Conservation (phyloP, 2,797 vertebrate genomes). For the Melanotaenia boesemani region DNA sequence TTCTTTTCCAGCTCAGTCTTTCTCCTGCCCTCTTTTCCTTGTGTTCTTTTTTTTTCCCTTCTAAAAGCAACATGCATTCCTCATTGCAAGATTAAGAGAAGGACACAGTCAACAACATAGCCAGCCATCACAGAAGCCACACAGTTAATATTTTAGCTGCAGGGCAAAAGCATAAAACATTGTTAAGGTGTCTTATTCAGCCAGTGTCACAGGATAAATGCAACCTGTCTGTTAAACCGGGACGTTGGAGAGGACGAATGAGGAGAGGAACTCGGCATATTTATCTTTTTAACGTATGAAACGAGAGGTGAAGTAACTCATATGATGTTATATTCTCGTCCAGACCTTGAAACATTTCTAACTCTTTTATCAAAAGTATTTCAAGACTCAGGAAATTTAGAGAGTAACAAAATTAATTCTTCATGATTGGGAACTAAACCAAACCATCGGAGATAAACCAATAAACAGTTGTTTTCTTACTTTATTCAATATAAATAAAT, state of each 20-base stretch:
- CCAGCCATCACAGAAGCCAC: slow-evolving; percentile 13
- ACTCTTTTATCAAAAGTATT: background rate
- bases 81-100: slow-evolving; percentile 55
- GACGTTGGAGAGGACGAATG: no score
- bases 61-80: slow-evolving; percentile 20
- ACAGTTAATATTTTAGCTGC: slow-evolving; percentile 15
- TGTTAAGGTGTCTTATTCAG: slow-evolving; percentile 1
- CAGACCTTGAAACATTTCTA: background rate
- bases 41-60: slow-evolving; percentile 18
- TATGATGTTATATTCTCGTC: background rate
- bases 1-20: slow-evolving; percentile 33
- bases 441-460: no score
- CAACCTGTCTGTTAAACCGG: slow-evolving; percentile 3
- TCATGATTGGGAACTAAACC: no score
- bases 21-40: slow-evolving; percentile 22
- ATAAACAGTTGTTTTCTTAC: no score
- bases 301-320: background rate
- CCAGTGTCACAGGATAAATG: slow-evolving; percentile 8
- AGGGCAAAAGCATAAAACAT: slow-evolving; percentile 20
- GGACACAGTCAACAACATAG: slow-evolving; percentile 33
- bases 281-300: slow-evolving; percentile 7
- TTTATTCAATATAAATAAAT: no score
- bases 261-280: background rate
- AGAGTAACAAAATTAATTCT: no score
- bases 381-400: background rate